phyloP scores from a whole-genome alignment of 2,888 invertebrate genomes.

The Tenodera sinensis region DNA sequence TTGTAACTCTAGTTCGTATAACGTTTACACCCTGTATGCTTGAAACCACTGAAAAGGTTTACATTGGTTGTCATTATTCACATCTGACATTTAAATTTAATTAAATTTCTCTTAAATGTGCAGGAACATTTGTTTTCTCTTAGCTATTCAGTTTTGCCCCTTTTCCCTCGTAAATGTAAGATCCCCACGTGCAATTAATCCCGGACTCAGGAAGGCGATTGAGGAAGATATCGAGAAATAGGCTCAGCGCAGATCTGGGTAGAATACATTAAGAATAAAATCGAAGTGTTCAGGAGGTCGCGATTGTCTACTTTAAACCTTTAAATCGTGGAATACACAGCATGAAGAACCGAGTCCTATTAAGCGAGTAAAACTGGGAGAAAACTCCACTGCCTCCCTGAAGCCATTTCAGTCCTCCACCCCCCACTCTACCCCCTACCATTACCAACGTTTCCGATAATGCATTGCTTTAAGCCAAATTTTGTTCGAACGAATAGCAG shows the following conservation, averaged over 20 bases:
- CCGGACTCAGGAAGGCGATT: background rate
- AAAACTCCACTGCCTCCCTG: background rate
- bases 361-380: background rate
- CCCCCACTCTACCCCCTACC: background rate
- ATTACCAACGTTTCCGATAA: background rate
- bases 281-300: background rate
- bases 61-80: too few species aligned
- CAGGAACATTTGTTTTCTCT: too few species aligned
- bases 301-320: background rate
- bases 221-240: background rate
- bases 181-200: too few species aligned
- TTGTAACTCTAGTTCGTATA: too few species aligned
- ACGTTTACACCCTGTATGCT: too few species aligned
- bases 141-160: too few species aligned
- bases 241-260: background rate
- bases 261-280: background rate
- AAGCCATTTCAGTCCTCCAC: background rate
- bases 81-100: too few species aligned
- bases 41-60: too few species aligned
- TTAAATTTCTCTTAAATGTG: too few species aligned
- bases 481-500: background rate
- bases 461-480: background rate
- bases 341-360: background rate
- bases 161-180: too few species aligned
- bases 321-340: background rate